phyloP scores from a whole-genome alignment of 1,140 invertebrate genomes.

The Triops longicaudatus region DNA sequence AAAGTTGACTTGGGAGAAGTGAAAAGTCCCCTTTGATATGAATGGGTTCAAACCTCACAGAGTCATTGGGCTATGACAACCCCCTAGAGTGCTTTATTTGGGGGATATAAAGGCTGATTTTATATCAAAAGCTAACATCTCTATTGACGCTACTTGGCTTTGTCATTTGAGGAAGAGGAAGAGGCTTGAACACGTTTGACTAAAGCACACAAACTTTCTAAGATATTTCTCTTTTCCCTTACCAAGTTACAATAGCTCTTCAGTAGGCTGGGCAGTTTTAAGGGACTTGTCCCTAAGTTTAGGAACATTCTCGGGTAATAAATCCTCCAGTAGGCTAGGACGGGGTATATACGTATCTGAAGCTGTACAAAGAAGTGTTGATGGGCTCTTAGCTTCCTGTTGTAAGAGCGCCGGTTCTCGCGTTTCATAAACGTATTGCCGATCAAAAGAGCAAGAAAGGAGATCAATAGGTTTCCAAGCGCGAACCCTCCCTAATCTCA shows the following conservation, averaged over 20 bases:
- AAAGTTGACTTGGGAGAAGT: neutral
- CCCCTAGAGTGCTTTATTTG: neutral
- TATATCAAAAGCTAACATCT: neutral
- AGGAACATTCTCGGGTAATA: neutral
- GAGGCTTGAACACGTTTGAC: neutral
- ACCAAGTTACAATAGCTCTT: neutral
- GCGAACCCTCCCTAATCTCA: slow-evolving; percentile 10
- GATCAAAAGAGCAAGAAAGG: neutral
- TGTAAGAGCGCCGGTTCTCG: neutral
- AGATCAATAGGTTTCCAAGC: slow-evolving; percentile 8
- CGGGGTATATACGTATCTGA: neutral
- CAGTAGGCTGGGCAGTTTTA: neutral
- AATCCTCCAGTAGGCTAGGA: neutral
- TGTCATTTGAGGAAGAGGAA: neutral
- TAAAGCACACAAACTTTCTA: neutral
- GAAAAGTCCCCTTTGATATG: neutral
- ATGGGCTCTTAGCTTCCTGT: neutral
- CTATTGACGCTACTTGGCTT: neutral
- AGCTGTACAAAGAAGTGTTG: slow-evolving; percentile 1
- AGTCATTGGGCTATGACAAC: slow-evolving; percentile 11
- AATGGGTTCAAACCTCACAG: neutral
- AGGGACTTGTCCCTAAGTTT: neutral
- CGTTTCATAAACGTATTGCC: slow-evolving; percentile 5
- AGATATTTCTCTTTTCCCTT: neutral
- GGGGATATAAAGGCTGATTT: neutral